Evolutionary conservation across 2,888 invertebrate species (phyloP).

Genomic region (Coelinius sp.): DNA sequence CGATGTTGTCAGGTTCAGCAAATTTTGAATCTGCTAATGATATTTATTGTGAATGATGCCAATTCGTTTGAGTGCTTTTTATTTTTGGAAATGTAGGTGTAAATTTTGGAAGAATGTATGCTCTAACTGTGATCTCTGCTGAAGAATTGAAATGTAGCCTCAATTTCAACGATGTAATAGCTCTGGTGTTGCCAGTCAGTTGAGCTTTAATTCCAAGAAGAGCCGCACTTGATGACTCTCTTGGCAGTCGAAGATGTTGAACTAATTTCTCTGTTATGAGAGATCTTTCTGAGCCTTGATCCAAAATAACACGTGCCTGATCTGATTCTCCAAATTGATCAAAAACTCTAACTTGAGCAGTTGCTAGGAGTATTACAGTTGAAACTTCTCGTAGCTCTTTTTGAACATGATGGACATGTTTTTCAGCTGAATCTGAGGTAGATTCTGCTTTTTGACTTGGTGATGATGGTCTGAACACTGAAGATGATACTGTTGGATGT

Average conservation of each 20-base stretch:
- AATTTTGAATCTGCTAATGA: constrained; percentile 25
- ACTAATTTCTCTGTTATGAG: constrained; percentile 29
- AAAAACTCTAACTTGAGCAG: constrained; percentile 1
- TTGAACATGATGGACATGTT: too few relatives aligned
- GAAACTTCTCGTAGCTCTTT: neutral
- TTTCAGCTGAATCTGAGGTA: neutral
- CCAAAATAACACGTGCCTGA: neutral
- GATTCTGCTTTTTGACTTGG: neutral
- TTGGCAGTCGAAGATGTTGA: constrained; percentile 13
- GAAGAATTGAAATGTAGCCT: constrained; percentile 18
- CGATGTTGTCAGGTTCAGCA: constrained; percentile 10
- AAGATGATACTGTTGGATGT: neutral
- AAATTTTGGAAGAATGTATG: constrained; percentile 29
- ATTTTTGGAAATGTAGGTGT: constrained; percentile 6
- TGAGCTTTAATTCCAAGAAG: neutral
- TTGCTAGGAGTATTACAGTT: neutral
- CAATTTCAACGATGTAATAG: constrained; percentile 15
- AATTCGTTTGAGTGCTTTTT: neutral
- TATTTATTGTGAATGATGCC: constrained; percentile 22
- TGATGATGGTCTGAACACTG: too few relatives aligned
- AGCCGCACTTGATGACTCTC: neutral
- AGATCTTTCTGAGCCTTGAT: constrained; percentile 33
- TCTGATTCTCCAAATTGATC: neutral
- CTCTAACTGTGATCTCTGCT: neutral
- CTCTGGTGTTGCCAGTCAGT: constrained; percentile 11